Evolutionary conservation across 1,140 invertebrate species (phyloP).

Genomic region (Drosophila elegans): DNA sequence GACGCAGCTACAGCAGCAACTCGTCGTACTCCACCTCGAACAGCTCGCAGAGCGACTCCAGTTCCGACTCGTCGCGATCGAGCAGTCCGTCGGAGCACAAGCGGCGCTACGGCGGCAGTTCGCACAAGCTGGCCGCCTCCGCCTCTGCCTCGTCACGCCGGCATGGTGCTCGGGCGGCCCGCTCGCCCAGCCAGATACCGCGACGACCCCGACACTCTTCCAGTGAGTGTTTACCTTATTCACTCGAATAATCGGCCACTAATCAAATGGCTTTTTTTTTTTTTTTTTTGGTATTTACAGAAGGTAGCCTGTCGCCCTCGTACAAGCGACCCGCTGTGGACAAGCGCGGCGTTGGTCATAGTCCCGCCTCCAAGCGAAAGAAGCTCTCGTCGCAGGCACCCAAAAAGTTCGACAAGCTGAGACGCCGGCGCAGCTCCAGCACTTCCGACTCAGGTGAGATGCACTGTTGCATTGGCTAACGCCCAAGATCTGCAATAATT

Average conservation of each 20-base stretch:
- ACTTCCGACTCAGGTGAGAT: slow-evolving; percentile 85
- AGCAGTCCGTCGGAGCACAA: slow-evolving; percentile 69
- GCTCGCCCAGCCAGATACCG: slow-evolving; percentile 73
- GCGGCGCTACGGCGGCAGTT: slow-evolving; percentile 62
- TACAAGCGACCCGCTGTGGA: slow-evolving; percentile 64
- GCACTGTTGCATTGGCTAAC: no score
- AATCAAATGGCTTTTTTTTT: not conserved
- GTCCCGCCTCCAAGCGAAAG: slow-evolving; percentile 75
- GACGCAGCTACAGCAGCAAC: slow-evolving; percentile 85
- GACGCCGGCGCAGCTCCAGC: slow-evolving; percentile 69
- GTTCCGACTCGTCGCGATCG: slow-evolving; percentile 82
- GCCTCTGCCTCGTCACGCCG: slow-evolving; percentile 52
- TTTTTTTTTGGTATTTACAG: slow-evolving; percentile 12
- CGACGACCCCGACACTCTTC: slow-evolving; percentile 66
- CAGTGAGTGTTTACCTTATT: slow-evolving; percentile 50
- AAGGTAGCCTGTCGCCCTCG: slow-evolving; percentile 63
- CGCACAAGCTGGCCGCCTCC: slow-evolving; percentile 56
- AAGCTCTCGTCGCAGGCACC: slow-evolving; percentile 55
- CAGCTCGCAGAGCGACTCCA: slow-evolving; percentile 85
- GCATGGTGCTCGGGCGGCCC: slow-evolving; percentile 39
- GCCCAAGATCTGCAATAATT: not conserved
- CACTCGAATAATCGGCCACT: not conserved
- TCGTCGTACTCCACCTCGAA: slow-evolving; percentile 91
- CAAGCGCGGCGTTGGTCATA: slow-evolving; percentile 59
- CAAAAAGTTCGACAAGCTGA: slow-evolving; percentile 69